phyloP scores from a whole-genome alignment of 2,113 vertebrate species.

The Macaca mulatta region DNA sequence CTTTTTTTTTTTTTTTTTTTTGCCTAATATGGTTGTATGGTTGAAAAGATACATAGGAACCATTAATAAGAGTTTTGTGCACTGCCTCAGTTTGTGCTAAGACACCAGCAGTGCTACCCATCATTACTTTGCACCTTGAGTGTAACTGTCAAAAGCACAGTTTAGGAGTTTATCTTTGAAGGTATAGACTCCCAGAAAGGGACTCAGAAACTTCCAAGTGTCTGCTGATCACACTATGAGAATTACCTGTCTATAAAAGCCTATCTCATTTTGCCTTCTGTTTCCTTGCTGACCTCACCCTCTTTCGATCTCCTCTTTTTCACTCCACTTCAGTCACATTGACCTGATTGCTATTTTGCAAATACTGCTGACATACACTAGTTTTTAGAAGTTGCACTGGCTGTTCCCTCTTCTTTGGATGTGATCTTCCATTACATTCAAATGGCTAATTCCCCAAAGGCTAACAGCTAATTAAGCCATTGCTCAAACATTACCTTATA shows the following conservation, averaged over 20 bases:
- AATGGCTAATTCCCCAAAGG: background rate
- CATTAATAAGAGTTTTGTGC: too few relatives aligned
- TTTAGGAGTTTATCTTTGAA: background rate
- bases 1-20: too few relatives aligned
- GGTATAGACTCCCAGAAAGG: background rate
- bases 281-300: background rate
- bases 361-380: background rate
- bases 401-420: background rate
- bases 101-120: background rate
- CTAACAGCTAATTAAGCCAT: background rate
- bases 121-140: background rate
- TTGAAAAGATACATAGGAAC: background rate
- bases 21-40: background rate
- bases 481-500: background rate
- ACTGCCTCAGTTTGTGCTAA: background rate
- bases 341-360: background rate
- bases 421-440: background rate
- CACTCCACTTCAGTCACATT: background rate
- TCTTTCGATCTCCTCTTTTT: too few relatives aligned
- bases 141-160: background rate
- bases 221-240: background rate
- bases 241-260: background rate
- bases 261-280: background rate
- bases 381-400: background rate
- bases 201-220: too few relatives aligned